Base-by-base conservation (phyloP, 2,113 vertebrate genomes). In the Delphinapterus leucas region DNA sequence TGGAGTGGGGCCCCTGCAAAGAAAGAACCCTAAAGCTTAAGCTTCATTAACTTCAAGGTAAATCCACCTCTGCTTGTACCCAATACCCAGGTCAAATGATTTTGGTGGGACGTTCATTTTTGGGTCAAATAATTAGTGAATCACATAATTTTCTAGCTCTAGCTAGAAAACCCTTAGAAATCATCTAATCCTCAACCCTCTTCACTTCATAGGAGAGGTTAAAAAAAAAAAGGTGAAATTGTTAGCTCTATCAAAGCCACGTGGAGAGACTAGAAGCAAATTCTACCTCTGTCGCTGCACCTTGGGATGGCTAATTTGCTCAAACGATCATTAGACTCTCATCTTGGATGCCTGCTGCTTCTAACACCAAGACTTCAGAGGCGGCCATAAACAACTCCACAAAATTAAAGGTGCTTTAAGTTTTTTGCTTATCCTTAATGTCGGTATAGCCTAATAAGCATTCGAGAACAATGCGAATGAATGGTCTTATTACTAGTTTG, bases 101-200 rank as follows among this genome's bases (percentile, higher is more conserved):
- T 88, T 95, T 23, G 20, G 8, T 74, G 33, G 84, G 61, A 63
- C 13, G 8, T 65, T 90, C 82, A 53, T 41, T 90, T 47, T 11
- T 2, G 28, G 47, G 21, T 60, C 44, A 96, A 58, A 85, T 67
- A 67, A 93, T 87, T 73, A 68, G 11, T 83, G 63, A 95, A 63
- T 77, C 14, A 25, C 23, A 81, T 38, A 25, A 58, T 76, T 41
- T 73, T 53, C 77, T 70, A 96, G 33, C 83, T 80, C 77, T 71
- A 91, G 41, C 86, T 91, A 88, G 41, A 88, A 97, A 76, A 53
- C 58, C 36, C 55, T 93, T 83, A 47, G 73, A n/a, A 96, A 41
- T 49, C 77, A 61, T 82, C 90, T 71, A 86, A 65, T 77, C 41
- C 31, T 84, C 73, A 93, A 88, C 26, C 23, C 26, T 31, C 73